A percentile compares a stretch with the other conserved stretches of the same genome.
phyloP scores from a whole-genome alignment of 2,888 invertebrate species.

The Iphiclides podalirius region DNA sequence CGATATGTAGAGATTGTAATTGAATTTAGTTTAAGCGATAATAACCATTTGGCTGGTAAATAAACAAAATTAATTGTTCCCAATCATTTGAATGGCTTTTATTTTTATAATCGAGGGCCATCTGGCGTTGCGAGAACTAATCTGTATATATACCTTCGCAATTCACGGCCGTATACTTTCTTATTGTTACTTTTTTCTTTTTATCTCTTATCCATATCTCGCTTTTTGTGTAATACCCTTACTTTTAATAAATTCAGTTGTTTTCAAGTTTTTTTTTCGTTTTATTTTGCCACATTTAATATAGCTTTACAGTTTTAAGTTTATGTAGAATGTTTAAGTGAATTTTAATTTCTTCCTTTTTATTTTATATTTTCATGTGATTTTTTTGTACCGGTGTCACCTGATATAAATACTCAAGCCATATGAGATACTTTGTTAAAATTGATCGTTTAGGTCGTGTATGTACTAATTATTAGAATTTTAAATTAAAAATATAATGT shows the following conservation, averaged over 20 bases:
- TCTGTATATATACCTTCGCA: not conserved
- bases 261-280: conserved; percentile 47
- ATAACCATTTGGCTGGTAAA: conserved; percentile 2
- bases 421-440: conserved; percentile 8
- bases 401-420: conserved; percentile 12
- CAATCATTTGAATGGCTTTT: not conserved
- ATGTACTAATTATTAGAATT: conserved; percentile 17
- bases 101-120: not conserved
- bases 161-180: conserved; percentile 6
- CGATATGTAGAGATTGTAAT: conserved; percentile 1
- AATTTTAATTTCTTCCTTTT: no score
- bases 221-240: conserved; percentile 46
- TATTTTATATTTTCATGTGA: not conserved
- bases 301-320: conserved; percentile 1
- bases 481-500: conserved; percentile 11
- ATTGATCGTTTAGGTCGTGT: conserved; percentile 11
- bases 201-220: conserved; percentile 36
- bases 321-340: not conserved
- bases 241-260: conserved; percentile 57
- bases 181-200: conserved; percentile 38
- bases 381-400: conserved; percentile 13
- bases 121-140: not conserved
- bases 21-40: not conserved
- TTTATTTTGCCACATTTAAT: conserved; percentile 30
- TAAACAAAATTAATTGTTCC: no score